Evolutionary conservation across 2,888 invertebrate species (phyloP).

Genomic region (Pemphredon lugubris): DNA sequence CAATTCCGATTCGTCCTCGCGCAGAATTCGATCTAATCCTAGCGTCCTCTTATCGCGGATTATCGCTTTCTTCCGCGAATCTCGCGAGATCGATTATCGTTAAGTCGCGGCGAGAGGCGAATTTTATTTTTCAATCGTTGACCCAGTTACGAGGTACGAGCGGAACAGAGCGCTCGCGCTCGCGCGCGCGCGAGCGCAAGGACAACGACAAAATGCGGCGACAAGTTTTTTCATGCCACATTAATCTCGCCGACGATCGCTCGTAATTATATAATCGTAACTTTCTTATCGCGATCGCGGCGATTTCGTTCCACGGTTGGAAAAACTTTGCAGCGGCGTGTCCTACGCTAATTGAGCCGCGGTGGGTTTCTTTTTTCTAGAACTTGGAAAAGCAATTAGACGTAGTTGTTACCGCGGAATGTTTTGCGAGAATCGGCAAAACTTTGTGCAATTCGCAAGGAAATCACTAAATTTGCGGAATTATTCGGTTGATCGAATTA

Average conservation of each 20-base stretch:
- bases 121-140: not conserved
- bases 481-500: too few relatives aligned
- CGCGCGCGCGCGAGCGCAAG: not conserved
- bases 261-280: slow-evolving; percentile 15
- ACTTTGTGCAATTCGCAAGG: too few relatives aligned
- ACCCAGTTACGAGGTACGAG: slow-evolving; percentile 5
- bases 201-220: slow-evolving; percentile 9
- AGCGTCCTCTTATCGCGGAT: not conserved
- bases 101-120: not conserved
- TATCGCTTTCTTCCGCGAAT: not conserved
- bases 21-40: not conserved
- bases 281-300: not conserved
- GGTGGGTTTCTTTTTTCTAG: too few relatives aligned
- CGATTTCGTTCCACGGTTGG: too few relatives aligned
- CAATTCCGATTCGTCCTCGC: too few relatives aligned
- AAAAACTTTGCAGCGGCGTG: too few relatives aligned
- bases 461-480: too few relatives aligned
- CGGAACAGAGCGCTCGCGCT: not conserved
- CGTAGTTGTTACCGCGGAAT: too few relatives aligned
- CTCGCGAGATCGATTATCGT: too few relatives aligned
- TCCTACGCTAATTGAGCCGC: too few relatives aligned
- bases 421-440: too few relatives aligned
- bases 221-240: not conserved
- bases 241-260: not conserved
- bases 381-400: too few relatives aligned